These are phyloP conservation scores for Eurytoma californica DNA, from an alignment of 2,888 invertebrate genomes.

Conservation along the genomic window DNA sequence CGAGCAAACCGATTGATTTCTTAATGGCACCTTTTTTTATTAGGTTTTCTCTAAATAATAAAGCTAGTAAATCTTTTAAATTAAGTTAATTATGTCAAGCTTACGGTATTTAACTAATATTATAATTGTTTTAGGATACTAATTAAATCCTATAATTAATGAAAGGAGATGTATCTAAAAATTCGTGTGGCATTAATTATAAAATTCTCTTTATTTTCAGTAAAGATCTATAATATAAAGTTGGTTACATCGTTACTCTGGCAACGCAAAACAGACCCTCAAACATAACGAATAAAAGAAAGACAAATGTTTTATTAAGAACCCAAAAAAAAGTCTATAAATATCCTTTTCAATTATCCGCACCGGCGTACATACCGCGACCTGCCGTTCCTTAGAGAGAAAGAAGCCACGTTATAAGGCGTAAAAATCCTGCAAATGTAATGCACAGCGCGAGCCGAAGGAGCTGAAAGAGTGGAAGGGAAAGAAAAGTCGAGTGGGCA, in stretches of 20 bases:
- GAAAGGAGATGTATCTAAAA: too few species aligned
- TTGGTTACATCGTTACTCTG: neutral
- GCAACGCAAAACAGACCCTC: neutral
- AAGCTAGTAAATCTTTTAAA: too few species aligned
- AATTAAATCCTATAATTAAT: too few species aligned
- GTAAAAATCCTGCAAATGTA: constrained; percentile 50
- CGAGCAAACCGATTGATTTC: constrained; percentile 3
- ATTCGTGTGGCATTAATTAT: too few species aligned
- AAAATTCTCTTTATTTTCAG: too few species aligned
- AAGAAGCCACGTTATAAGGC: constrained; percentile 16
- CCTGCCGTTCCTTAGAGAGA: too few species aligned
- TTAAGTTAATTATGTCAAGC: too few species aligned
- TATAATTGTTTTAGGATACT: too few species aligned
- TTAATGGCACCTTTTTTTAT: neutral
- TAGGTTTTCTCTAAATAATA: neutral
- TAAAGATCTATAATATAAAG: too few species aligned
- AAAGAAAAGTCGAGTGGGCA: constrained; percentile 50
- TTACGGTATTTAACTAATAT: too few species aligned
- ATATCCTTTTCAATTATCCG: constrained; percentile 50
- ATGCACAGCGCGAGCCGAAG: constrained; percentile 39
- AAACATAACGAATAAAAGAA: neutral
- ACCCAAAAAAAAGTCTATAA: constrained; percentile 32
- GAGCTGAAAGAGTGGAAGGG: constrained; percentile 20
- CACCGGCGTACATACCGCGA: neutral
- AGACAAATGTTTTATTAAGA: constrained; percentile 30